A percentile compares a stretch with the other conserved stretches of the same genome.
phyloP scores from a whole-genome alignment of 2,797 vertebrate species.

The Fundulus diaphanus region DNA sequence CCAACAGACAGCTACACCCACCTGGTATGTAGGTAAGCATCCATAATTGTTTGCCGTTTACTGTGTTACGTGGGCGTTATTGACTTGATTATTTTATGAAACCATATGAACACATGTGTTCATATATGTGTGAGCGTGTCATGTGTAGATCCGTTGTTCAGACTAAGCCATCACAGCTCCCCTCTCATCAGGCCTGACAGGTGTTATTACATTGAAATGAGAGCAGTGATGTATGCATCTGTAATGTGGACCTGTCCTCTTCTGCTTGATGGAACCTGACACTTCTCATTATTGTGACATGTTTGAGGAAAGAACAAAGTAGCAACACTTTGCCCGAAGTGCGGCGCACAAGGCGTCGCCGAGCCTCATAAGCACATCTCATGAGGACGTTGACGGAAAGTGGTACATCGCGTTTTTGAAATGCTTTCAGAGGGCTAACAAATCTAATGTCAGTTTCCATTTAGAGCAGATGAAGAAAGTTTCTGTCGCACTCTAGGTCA shows the following conservation, averaged over 20 bases:
- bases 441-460: constrained; percentile 54
- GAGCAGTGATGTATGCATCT: constrained; percentile 78
- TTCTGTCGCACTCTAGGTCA: constrained; percentile 23
- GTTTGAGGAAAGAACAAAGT: constrained; percentile 70
- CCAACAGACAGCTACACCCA: background rate
- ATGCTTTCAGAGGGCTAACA: constrained; percentile 54
- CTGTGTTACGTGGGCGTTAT: constrained; percentile 6
- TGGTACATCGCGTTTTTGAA: constrained; percentile 54
- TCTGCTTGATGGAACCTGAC: constrained; percentile 74
- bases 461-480: constrained; percentile 48
- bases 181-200: constrained; percentile 72
- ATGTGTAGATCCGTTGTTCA: constrained; percentile 32
- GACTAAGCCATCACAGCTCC: constrained; percentile 65
- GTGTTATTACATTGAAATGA: constrained; percentile 80
- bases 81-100: constrained; percentile 44
- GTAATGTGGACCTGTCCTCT: constrained; percentile 77
- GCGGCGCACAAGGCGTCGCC: constrained; percentile 45
- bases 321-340: constrained; percentile 56
- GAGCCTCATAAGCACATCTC: constrained; percentile 46
- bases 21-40: background rate
- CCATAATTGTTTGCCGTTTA: background rate
- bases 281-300: constrained; percentile 69
- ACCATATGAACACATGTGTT: constrained; percentile 6
- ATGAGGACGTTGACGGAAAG: constrained; percentile 47
- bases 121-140: constrained; percentile 11